Conservation (phyloP, 2,888 invertebrate genomes). For the Lamellibrachia satsuma region DNA sequence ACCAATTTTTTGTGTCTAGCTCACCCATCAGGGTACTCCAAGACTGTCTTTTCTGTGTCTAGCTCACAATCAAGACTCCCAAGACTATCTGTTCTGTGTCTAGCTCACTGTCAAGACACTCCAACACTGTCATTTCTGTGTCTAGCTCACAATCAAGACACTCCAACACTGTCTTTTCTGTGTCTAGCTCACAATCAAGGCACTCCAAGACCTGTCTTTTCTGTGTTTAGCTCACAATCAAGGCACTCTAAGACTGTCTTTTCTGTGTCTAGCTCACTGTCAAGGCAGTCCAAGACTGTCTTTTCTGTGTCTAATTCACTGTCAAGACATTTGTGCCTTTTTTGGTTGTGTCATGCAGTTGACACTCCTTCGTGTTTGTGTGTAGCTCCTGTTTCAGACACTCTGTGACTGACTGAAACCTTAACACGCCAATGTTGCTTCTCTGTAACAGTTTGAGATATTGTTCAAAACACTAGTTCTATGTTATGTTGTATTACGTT, state of each 20-base stretch:
- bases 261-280: background rate
- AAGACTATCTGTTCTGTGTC: background rate
- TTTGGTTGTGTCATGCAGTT: background rate
- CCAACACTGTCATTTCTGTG: background rate
- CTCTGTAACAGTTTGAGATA: background rate
- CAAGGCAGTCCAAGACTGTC: background rate
- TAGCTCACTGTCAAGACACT: background rate
- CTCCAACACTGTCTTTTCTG: background rate
- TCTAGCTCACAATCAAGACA: background rate
- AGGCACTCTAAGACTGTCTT: background rate
- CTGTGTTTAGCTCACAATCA: background rate
- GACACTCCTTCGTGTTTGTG: background rate
- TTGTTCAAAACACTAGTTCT: background rate
- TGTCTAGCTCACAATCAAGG: background rate
- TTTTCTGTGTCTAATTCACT: background rate
- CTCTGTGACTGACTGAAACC: no score
- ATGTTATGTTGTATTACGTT: background rate
- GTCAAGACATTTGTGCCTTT: background rate
- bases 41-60: background rate
- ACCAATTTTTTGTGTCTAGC: background rate
- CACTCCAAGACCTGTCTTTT: background rate
- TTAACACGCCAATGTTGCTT: background rate
- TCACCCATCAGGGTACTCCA: background rate
- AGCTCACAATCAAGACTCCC: background rate
- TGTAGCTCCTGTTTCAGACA: background rate